Conservation (phyloP, 2,888 invertebrate genomes). For the Lathronympha strigana region DNA sequence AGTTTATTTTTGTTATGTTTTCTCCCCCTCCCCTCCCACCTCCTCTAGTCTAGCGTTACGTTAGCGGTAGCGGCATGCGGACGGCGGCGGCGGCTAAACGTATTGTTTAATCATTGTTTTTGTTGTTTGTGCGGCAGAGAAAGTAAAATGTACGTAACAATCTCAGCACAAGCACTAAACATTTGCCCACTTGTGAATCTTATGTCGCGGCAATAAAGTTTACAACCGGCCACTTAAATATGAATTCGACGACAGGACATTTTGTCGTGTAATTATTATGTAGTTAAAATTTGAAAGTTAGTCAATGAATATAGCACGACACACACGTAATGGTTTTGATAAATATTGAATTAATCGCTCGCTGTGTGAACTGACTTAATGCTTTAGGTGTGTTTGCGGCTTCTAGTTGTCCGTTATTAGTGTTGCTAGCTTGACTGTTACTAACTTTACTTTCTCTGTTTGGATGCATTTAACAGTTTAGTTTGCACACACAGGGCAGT, state of each 20-base stretch:
- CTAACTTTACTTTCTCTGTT: constrained; percentile 74
- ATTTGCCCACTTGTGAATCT: not conserved
- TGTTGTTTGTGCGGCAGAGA: constrained; percentile 74
- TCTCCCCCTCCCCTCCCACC: constrained; percentile 43
- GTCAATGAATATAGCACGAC: not conserved
- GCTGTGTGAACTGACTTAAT: not conserved
- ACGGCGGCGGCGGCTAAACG: constrained; percentile 46
- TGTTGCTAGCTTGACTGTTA: not conserved
- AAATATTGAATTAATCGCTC: not conserved
- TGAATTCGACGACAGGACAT: not conserved
- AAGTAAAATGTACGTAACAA: constrained; percentile 78
- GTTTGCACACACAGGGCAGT: constrained; percentile 10
- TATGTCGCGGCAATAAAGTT: not conserved
- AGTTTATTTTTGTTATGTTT: constrained; percentile 56
- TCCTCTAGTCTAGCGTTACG: constrained; percentile 25
- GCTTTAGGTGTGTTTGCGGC: constrained; percentile 9
- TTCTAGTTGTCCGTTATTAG: not conserved
- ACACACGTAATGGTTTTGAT: not conserved
- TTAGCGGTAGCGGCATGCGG: constrained; percentile 63
- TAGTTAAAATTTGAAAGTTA: not conserved
- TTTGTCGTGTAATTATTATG: not conserved
- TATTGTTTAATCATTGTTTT: constrained; percentile 44
- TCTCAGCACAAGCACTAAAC: not conserved
- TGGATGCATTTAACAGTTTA: constrained; percentile 50
- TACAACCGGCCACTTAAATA: not conserved